A percentile compares a stretch with the other conserved stretches of the same genome.
phyloP scores from a whole-genome alignment of 2,888 invertebrate species.

The Cheilosia grossa region DNA sequence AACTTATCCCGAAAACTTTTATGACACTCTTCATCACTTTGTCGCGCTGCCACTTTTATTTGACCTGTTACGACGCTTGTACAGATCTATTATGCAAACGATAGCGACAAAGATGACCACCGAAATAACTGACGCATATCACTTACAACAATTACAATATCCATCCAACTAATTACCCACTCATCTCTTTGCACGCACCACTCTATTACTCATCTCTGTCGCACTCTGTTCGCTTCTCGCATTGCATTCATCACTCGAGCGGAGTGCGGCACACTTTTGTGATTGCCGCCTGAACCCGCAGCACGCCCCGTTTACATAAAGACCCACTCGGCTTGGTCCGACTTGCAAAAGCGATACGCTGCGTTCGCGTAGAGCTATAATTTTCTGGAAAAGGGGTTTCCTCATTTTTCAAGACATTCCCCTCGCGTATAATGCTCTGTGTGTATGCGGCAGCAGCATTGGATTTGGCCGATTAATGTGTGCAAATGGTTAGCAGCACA shows the following conservation, averaged over 20 bases:
- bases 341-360: constrained; percentile 22
- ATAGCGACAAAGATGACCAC: constrained; percentile 10
- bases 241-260: constrained; percentile 18
- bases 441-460: not conserved
- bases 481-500: constrained; percentile 23
- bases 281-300: constrained; percentile 1
- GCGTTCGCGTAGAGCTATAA: constrained; percentile 17
- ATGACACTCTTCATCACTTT: not conserved
- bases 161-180: constrained; percentile 43
- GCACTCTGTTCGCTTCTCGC: constrained; percentile 6
- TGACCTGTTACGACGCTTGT: constrained; percentile 13
- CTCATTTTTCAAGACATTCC: constrained; percentile 42
- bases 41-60: constrained; percentile 32
- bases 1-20: not conserved
- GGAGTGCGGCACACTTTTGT: constrained; percentile 34
- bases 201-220: not conserved
- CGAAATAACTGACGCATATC: constrained; percentile 9
- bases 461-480: constrained; percentile 30
- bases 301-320: constrained; percentile 51
- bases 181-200: constrained; percentile 13
- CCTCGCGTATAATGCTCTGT: not conserved
- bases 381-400: constrained; percentile 53
- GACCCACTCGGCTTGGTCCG: constrained; percentile 14
- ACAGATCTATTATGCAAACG: constrained; percentile 41
- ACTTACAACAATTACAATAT: constrained; percentile 25